Evolutionary conservation across 2,797 vertebrate species (phyloP).

Genomic region (Mycteria americana): DNA sequence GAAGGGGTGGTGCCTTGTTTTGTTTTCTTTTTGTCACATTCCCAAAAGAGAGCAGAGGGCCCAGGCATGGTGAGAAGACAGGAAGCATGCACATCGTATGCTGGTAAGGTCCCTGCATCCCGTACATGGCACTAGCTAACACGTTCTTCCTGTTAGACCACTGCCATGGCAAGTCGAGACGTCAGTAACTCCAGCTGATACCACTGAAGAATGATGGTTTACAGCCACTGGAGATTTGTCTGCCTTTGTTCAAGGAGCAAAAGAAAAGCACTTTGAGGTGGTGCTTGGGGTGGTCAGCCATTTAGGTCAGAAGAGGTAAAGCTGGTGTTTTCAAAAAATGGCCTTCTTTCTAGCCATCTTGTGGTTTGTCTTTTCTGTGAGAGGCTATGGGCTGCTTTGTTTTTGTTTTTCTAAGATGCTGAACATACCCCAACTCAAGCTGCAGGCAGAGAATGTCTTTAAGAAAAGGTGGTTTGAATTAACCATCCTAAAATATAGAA

Average conservation of each 20-base stretch:
- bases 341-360: background rate
- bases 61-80: background rate
- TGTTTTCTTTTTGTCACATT: background rate
- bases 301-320: slow-evolving; percentile 22
- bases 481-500: background rate
- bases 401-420: background rate
- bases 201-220: background rate
- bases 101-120: background rate
- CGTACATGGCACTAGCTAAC: background rate
- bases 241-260: background rate
- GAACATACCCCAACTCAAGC: background rate
- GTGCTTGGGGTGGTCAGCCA: background rate
- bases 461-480: slow-evolving; percentile 22
- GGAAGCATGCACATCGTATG: background rate
- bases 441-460: background rate
- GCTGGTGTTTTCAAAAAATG: background rate
- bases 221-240: background rate
- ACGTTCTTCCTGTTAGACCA: background rate
- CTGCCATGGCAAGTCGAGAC: slow-evolving; percentile 7
- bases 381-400: background rate
- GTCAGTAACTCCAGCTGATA: slow-evolving; percentile 6
- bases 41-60: background rate
- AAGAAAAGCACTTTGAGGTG: background rate
- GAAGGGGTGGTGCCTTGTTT: background rate
- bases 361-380: background rate